Conservation (phyloP, 2,888 invertebrate genomes). For the Catocala fraxini region DNA sequence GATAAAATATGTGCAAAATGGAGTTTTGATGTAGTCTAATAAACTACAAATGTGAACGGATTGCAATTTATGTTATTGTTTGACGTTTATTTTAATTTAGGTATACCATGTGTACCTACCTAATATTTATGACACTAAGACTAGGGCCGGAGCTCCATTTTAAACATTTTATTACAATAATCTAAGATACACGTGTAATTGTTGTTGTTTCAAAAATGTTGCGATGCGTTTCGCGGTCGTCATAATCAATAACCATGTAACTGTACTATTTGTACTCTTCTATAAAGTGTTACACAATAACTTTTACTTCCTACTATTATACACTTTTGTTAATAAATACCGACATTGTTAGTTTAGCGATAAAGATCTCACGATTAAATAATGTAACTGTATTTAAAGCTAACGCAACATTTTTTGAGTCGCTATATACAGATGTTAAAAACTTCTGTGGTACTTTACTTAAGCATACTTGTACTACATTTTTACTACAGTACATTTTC, state of each 20-base stretch:
- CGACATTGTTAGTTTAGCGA: conserved; percentile 57
- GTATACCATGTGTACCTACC: too few relatives aligned
- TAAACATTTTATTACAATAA: too few relatives aligned
- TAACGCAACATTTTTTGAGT: conserved; percentile 27
- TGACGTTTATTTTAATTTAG: too few relatives aligned
- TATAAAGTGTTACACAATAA: conserved; percentile 49
- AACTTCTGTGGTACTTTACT: too few relatives aligned
- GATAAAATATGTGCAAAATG: too few relatives aligned
- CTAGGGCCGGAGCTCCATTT: too few relatives aligned
- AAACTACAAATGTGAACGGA: too few relatives aligned
- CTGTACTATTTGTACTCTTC: conserved; percentile 44
- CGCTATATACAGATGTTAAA: neutral
- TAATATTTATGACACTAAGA: too few relatives aligned
- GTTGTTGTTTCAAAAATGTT: conserved; percentile 28
- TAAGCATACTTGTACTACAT: neutral
- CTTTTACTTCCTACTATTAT: conserved; percentile 52
- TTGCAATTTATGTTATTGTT: too few relatives aligned
- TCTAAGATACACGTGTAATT: conserved; percentile 29
- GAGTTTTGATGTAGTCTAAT: too few relatives aligned
- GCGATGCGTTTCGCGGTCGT: conserved; percentile 32
- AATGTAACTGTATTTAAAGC: conserved; percentile 46
- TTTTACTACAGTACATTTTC: neutral
- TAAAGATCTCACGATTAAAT: conserved; percentile 60
- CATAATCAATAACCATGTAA: conserved; percentile 40
- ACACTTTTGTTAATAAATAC: conserved; percentile 61